Evolutionary conservation across 2,888 invertebrate genomes (phyloP), one percentile per base, ranked within the genome.

Genomic region (Tetragonisca angustula): DNA sequence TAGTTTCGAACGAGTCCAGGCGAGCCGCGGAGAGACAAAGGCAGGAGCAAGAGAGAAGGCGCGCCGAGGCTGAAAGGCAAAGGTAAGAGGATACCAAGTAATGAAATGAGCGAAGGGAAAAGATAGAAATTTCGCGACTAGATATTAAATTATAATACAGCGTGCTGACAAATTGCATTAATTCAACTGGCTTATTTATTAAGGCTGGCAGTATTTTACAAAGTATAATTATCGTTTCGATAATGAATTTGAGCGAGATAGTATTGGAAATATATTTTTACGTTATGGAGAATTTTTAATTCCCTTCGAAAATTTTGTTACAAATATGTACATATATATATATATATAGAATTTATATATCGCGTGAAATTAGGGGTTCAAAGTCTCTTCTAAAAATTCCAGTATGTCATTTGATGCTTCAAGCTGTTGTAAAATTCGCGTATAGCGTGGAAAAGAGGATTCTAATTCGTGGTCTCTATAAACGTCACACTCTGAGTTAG

Each of bases 1-100:
- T 89, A 64, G 15, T 79, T 27, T 77, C 65, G 65, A 74, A 84
- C 56, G 74, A 80, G 49, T 59, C 72, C 49, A 82, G 87, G 36
- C 79, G 84, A 36, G 65, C 70, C 19, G 36, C 68, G 61, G 61
- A 84, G n/a, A 88, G 87, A 59, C 74, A 83, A n/a, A 76, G 79
- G 13, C 32, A 75, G 50, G 83, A 87, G 19, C 11, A 32, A 19
- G 32, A 5, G 32, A 32, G 5, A 11, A 32, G 13, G 64, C 19
- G 5, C 11, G 19, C 70, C 36, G 83, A 87, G 11, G 69, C 65
- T 4, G 86, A 84, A 19, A 74, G 76, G 76, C 84, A 80, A 50
- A 61, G 78, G 49, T 76, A 76, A 11, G 79, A 72, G 27, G 54
- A 77, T 21, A 72, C 61, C 64, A 79, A 79, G 83, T 86, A 81